phyloP scores from a whole-genome alignment of 2,113 vertebrate genomes.

The Syngnathus typhle region DNA sequence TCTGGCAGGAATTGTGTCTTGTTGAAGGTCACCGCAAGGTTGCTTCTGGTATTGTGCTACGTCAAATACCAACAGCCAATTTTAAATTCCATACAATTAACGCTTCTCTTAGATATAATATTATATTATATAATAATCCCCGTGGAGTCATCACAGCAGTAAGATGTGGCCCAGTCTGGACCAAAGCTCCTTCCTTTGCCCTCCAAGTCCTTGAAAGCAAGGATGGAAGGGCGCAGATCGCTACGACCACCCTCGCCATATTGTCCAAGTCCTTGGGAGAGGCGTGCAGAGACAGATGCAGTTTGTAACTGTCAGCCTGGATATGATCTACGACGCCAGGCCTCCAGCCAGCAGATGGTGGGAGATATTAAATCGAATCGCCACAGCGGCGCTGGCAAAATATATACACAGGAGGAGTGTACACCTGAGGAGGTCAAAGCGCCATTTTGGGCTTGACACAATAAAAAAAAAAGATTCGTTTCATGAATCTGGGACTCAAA shows the following conservation, averaged over 20 bases:
- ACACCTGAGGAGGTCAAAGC: slow-evolving; percentile 47
- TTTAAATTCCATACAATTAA: too few relatives aligned
- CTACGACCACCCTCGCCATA: slow-evolving; percentile 55
- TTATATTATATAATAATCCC: background rate
- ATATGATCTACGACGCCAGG: slow-evolving; percentile 66
- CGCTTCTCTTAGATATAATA: too few relatives aligned
- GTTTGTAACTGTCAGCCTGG: slow-evolving; percentile 69
- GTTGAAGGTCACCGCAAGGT: slow-evolving; percentile 8
- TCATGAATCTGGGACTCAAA: background rate
- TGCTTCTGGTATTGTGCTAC: background rate
- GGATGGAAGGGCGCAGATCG: slow-evolving; percentile 41
- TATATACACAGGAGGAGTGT: slow-evolving; percentile 32
- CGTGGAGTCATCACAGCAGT: background rate
- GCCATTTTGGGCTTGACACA: background rate
- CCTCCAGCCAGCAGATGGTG: slow-evolving; percentile 72
- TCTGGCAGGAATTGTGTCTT: background rate
- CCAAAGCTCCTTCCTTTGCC: slow-evolving; percentile 6
- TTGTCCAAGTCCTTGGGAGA: slow-evolving; percentile 69
- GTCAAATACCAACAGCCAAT: background rate
- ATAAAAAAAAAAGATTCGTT: background rate
- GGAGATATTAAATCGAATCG: slow-evolving; percentile 66
- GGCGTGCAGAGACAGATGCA: slow-evolving; percentile 64
- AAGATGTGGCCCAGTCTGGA: background rate
- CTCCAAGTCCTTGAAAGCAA: slow-evolving; percentile 39
- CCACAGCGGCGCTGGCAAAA: slow-evolving; percentile 53